Evolutionary conservation across 64 coral and sea anemone species (phyloP).

Genomic region (Actinia tenebrosa): DNA sequence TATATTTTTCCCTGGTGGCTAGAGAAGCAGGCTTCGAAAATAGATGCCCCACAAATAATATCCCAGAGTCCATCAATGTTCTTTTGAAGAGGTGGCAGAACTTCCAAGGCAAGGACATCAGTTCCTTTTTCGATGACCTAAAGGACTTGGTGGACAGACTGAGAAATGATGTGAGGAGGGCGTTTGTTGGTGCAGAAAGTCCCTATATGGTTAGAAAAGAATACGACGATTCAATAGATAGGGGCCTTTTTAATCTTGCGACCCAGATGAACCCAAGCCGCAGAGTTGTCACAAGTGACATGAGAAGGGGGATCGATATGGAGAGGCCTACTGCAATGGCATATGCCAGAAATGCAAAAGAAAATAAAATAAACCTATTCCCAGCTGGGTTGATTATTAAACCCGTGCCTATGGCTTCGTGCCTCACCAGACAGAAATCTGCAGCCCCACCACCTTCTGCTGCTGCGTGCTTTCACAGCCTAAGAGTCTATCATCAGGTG

Average conservation of each 20-base stretch:
- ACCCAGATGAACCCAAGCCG: too few species aligned
- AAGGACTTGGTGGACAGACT: conserved; percentile 31
- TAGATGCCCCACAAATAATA: conserved; percentile 36
- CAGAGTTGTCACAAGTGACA: too few species aligned
- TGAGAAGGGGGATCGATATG: too few species aligned
- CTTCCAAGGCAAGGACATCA: conserved; percentile 33
- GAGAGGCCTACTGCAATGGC: too few species aligned
- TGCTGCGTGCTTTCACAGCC: background rate
- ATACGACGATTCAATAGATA: conserved; percentile 13
- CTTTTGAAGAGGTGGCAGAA: conserved; percentile 48
- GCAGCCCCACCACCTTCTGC: background rate
- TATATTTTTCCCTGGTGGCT: too few species aligned
- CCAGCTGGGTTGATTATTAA: too few species aligned
- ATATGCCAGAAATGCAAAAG: too few species aligned
- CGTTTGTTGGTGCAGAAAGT: conserved; percentile 36
- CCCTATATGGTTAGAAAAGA: conserved; percentile 35
- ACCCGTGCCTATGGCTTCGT: too few species aligned
- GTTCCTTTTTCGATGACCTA: conserved; percentile 23
- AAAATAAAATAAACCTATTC: too few species aligned
- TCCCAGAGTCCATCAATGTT: conserved; percentile 35
- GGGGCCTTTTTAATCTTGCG: conserved; percentile 24
- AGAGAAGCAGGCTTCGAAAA: conserved; percentile 49
- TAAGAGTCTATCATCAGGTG: conserved; percentile 1
- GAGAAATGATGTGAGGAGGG: conserved; percentile 28
- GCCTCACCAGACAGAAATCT: background rate